These are phyloP conservation scores for Pardalotus punctatus DNA, from an alignment of 2,113 vertebrate species.

Conservation along the genomic window DNA sequence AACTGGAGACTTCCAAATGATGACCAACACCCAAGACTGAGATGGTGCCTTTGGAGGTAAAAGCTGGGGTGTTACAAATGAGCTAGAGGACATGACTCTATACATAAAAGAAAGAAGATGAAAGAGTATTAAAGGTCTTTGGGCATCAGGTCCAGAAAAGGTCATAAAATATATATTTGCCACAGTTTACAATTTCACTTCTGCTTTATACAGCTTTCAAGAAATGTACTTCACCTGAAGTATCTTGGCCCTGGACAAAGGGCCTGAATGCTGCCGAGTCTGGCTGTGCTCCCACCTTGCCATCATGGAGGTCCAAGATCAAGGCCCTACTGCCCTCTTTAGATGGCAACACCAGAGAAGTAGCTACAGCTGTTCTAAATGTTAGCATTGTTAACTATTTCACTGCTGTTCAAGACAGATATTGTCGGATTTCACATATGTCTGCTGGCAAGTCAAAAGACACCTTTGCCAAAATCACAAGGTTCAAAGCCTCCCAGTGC, in stretches of 20 bases:
- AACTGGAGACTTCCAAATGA: neutral
- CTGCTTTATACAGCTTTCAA: neutral
- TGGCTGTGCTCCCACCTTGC: neutral
- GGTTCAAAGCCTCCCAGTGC: neutral
- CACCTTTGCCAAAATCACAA: neutral
- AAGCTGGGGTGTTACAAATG: neutral
- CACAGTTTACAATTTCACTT: neutral
- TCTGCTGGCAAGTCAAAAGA: neutral
- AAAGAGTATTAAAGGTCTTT: neutral
- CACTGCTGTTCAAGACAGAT: neutral
- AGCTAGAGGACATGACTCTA: neutral
- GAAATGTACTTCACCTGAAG: neutral
- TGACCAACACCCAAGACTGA: neutral
- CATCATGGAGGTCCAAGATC: neutral
- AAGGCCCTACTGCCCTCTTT: neutral
- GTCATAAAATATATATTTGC: neutral
- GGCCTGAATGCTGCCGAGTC: accelerated
- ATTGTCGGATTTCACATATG: neutral
- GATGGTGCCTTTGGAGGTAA: neutral
- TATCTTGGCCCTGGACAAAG: neutral
- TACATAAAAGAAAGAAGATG: neutral
- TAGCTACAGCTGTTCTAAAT: neutral
- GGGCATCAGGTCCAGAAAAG: neutral
- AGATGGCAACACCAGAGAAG: neutral
- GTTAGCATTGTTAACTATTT: neutral